These are phyloP conservation scores for Eilema griseolum DNA, from an alignment of 2,888 invertebrate species.

Conservation along the genomic window DNA sequence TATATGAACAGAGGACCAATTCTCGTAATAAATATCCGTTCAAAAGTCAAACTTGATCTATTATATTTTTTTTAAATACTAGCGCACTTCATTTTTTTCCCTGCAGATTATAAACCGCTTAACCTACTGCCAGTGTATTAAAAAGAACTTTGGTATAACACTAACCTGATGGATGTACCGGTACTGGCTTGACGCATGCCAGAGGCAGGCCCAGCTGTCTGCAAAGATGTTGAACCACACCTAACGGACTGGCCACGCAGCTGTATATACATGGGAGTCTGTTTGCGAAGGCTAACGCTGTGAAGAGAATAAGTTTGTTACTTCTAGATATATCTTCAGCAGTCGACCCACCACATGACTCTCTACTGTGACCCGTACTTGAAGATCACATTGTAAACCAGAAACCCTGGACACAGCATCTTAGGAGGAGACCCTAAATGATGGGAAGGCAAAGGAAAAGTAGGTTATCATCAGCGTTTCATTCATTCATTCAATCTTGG, in stretches of 20 bases:
- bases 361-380: too few species aligned
- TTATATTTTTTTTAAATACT: too few species aligned
- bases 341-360: too few species aligned
- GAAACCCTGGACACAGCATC: too few species aligned
- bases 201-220: constrained; percentile 94
- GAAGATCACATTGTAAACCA: too few species aligned
- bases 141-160: background rate
- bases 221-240: constrained; percentile 93
- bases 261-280: constrained; percentile 95
- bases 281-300: constrained; percentile 91
- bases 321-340: background rate
- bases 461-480: too few species aligned
- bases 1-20: too few species aligned
- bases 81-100: background rate
- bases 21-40: too few species aligned
- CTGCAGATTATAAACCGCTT: background rate
- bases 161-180: constrained; percentile 89
- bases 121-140: background rate
- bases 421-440: too few species aligned
- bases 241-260: constrained; percentile 92
- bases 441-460: too few species aligned
- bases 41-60: too few species aligned
- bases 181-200: constrained; percentile 94
- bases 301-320: background rate
- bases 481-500: too few species aligned